A percentile compares a stretch with the other conserved stretches of the same genome.
These are phyloP conservation scores for Spodoptera exigua DNA, from an alignment of 2,888 invertebrate species.

Conservation along the genomic window DNA sequence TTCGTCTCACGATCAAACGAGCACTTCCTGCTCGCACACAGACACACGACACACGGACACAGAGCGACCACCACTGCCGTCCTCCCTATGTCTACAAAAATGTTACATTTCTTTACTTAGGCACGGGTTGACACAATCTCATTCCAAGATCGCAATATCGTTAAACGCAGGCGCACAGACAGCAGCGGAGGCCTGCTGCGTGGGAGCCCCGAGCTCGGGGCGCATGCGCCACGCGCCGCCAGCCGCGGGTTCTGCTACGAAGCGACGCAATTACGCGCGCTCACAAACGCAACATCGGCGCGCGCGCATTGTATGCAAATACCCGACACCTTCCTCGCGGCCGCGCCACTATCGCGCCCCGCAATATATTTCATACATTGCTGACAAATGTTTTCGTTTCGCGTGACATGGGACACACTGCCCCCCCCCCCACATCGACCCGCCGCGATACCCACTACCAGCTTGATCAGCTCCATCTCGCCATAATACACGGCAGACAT, in stretches of 20 bases:
- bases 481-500: constrained; percentile 1
- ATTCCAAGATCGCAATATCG: too few species aligned
- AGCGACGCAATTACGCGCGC: constrained; percentile 51
- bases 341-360: constrained; percentile 24
- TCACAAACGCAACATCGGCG: constrained; percentile 42
- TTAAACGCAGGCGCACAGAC: too few species aligned
- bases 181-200: too few species aligned
- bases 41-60: neutral
- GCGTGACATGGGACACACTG: constrained; percentile 4
- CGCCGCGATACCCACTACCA: too few species aligned
- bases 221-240: constrained; percentile 4
- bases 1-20: constrained; percentile 7
- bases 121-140: too few species aligned
- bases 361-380: constrained; percentile 26
- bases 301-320: constrained; percentile 75
- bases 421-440: too few species aligned
- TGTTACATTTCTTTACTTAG: too few species aligned
- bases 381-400: constrained; percentile 22
- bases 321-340: constrained; percentile 45
- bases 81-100: too few species aligned
- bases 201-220: neutral
- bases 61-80: too few species aligned
- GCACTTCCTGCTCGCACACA: constrained; percentile 17
- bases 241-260: constrained; percentile 18
- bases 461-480: too few species aligned